Evolutionary conservation across 2,888 invertebrate species (phyloP), one percentile per base, ranked within the genome.

Genomic region (Psylliodes chrysocephalus): DNA sequence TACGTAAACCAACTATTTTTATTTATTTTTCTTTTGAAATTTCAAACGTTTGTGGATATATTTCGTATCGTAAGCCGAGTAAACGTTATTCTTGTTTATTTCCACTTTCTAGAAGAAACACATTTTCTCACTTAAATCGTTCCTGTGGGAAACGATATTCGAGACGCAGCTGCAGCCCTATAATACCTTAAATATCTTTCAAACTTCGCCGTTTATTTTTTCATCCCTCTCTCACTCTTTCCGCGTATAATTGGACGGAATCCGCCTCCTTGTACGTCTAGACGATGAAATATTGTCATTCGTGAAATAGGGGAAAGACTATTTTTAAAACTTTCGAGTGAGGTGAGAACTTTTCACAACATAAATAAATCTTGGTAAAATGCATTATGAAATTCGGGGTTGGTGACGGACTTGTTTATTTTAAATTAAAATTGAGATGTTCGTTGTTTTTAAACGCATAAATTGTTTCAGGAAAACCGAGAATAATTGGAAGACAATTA

Each of bases 161-260:
- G 1, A 8, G 14, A 35, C 5, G 14, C 12, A 35, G 2, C 35
- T 14, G 35, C 35, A n/a, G 10, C 10, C 5, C 35, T 14, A n/a
- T 8, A n/a, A n/a, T 14, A 35, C 12, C 35, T 35, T 30, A 14
- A 14, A n/a, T 35, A 14, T 35, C 35, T n/a, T n/a, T 35, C 35
- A 35, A 1, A 10, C 8, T 8, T 8, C 35, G 14, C 10, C 35
- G 14, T 4, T n/a, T 2, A 35, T 3, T 35, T 35, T 35, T 35
- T 35, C 35, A 35, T 35, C 44, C 44, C 44, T 18, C 44, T 44
- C 19, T n/a, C n/a, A n/a, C n/a, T n/a, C n/a, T n/a, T n/a, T n/a
- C n/a, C n/a, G n/a, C n/a, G 12, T 35, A 35, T 35, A 35, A 35
- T 35, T 35, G 44, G 19, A 19, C 15, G 15, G 19, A 18, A 22